phyloP scores from a whole-genome alignment of 2,113 vertebrate genomes.

The Neopipo cinnamomea region DNA sequence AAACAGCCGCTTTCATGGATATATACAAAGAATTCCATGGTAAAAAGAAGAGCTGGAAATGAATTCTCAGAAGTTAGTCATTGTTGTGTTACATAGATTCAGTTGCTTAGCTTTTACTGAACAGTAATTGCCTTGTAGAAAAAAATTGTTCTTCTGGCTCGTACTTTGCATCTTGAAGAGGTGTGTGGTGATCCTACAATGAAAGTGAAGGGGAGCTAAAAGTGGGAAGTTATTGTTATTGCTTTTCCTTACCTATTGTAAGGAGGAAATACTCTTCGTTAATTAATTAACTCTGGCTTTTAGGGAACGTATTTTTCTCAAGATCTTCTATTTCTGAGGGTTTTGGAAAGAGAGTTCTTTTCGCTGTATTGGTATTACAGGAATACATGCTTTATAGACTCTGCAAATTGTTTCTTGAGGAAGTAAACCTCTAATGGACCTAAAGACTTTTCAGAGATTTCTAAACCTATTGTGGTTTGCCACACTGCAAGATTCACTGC shows the following conservation, averaged over 20 bases:
- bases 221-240: neutral
- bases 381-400: neutral
- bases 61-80: neutral
- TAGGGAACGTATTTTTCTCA: neutral
- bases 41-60: neutral
- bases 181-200: neutral
- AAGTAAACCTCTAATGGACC: neutral
- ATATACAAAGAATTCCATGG: neutral
- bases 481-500: neutral
- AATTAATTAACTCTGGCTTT: neutral
- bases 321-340: neutral
- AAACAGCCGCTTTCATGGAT: neutral
- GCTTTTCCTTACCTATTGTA: neutral
- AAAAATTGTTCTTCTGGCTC: neutral
- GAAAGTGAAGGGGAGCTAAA: neutral
- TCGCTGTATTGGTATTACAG: neutral
- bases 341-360: neutral
- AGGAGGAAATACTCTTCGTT: neutral
- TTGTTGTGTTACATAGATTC: neutral
- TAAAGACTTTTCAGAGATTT: neutral
- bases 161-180: neutral
- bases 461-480: neutral
- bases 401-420: neutral
- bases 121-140: neutral
- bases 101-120: neutral